Percentiles rank a stretch among this genome's conserved stretches.
Conservation (phyloP, 2,888 invertebrate species). For the Crepidodera aurea region DNA sequence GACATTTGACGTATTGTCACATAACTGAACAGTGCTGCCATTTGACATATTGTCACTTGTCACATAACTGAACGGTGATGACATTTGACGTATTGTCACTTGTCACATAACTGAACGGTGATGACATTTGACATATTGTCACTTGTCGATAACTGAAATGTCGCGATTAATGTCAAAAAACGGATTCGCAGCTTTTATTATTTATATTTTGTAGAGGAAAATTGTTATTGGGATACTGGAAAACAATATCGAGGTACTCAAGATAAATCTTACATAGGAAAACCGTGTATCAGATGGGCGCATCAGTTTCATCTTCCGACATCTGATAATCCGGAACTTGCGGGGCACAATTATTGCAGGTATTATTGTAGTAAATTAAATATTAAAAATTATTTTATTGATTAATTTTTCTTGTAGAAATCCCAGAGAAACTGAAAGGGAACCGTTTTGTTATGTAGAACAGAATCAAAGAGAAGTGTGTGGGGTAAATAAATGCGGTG, state of each 20-base stretch:
- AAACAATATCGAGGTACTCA: constrained; percentile 83
- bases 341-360: constrained; percentile 84
- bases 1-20: too few species aligned
- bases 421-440: constrained; percentile 80
- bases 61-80: too few species aligned
- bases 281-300: constrained; percentile 85
- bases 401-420: constrained; percentile 76
- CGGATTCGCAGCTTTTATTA: too few species aligned
- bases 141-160: too few species aligned
- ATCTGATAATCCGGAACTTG: constrained; percentile 83
- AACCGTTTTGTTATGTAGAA: constrained; percentile 91
- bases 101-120: too few species aligned
- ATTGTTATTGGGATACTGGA: constrained; percentile 90
- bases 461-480: constrained; percentile 83
- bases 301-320: constrained; percentile 79
- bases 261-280: constrained; percentile 75
- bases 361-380: too few species aligned
- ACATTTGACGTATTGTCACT: too few species aligned
- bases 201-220: constrained; percentile 67
- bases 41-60: too few species aligned
- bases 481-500: constrained; percentile 86
- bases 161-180: too few species aligned
- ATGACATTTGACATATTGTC: too few species aligned
- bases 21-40: too few species aligned
- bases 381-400: neutral